phyloP scores from a whole-genome alignment of 23 tunicate species.

The Halocynthia roretzi region DNA sequence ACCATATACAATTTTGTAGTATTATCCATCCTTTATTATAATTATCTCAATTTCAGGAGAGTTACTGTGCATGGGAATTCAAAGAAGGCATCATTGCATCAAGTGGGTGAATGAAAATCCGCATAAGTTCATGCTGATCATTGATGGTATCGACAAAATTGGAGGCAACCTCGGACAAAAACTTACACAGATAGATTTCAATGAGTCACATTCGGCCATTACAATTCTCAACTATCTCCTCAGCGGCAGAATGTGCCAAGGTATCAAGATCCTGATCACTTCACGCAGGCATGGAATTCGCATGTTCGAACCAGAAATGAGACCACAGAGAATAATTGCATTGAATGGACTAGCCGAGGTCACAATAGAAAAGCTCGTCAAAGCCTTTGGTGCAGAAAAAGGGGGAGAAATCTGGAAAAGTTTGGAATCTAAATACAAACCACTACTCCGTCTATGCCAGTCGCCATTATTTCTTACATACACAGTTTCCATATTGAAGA shows the following conservation, averaged over 20 bases:
- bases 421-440: background rate
- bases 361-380: background rate
- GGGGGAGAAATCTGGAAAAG: background rate
- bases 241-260: background rate
- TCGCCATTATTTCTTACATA: background rate
- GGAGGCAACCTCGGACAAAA: background rate
- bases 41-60: background rate
- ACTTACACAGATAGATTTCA: background rate
- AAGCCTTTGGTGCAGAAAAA: background rate
- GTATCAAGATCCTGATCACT: background rate
- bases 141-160: background rate
- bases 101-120: background rate
- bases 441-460: background rate
- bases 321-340: conserved; percentile 2
- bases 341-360: background rate
- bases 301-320: background rate
- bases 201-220: background rate
- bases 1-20: no score
- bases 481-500: background rate
- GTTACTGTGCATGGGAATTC: background rate
- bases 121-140: background rate
- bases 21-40: no score
- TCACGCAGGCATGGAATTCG: conserved; percentile 6
- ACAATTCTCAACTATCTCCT: background rate
- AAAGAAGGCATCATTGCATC: background rate